Conservation (phyloP, 1,140 invertebrate genomes). For the Temnothorax curvispinosus region DNA sequence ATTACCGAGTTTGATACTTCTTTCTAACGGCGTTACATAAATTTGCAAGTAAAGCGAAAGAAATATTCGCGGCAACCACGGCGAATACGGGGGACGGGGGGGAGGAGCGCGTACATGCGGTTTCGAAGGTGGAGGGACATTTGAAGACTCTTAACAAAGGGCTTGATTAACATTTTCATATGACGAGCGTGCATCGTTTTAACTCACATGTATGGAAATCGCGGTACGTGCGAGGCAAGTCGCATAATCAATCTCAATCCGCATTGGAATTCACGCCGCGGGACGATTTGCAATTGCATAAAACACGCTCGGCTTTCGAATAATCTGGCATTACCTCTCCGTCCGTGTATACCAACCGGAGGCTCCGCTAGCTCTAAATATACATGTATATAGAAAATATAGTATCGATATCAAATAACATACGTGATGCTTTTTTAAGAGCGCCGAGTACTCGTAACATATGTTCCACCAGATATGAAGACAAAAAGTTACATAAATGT, state of each 20-base stretch:
- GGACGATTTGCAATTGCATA: conserved; percentile 66
- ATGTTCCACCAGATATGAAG: neutral
- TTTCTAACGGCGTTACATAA: conserved; percentile 44
- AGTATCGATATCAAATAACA: neutral
- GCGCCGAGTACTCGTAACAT: neutral
- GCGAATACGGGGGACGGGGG: too few relatives aligned
- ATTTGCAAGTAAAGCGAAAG: conserved; percentile 45
- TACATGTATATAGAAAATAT: neutral
- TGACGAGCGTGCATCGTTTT: conserved; percentile 51
- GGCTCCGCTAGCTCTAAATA: conserved; percentile 18
- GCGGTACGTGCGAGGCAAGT: conserved; percentile 62
- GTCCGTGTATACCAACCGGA: neutral
- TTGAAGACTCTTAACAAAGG: conserved; percentile 54
- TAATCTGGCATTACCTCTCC: conserved; percentile 63
- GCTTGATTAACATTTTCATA: conserved; percentile 60
- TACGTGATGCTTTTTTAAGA: conserved; percentile 9
- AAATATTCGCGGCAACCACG: conserved; percentile 5
- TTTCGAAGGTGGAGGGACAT: conserved; percentile 16
- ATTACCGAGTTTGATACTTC: conserved; percentile 45
- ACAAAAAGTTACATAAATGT: neutral
- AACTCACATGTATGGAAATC: conserved; percentile 68
- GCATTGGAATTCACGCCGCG: conserved; percentile 64
- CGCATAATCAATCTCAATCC: conserved; percentile 66
- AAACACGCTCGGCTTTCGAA: conserved; percentile 61
- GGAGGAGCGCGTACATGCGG: neutral